Percentiles rank a stretch among this genome's conserved stretches.
phyloP scores from a whole-genome alignment of 2,113 vertebrate genomes.

The Vicugna pacos region DNA sequence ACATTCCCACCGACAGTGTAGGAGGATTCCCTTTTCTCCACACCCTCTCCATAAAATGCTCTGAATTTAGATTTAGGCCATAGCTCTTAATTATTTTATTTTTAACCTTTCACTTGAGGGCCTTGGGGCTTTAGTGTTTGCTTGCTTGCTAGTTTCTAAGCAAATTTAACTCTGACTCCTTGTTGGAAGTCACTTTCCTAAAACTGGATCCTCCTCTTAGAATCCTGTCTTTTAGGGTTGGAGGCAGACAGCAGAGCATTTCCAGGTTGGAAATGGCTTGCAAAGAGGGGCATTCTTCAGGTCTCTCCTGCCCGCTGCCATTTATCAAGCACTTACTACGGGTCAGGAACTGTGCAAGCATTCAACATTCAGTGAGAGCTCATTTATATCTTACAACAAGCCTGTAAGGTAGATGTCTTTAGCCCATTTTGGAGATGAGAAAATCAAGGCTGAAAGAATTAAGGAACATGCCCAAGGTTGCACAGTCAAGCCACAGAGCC shows the following conservation, averaged over 20 bases:
- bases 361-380: background rate
- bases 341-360: background rate
- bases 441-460: background rate
- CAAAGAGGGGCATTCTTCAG: background rate
- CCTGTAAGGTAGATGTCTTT: background rate
- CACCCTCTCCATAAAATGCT: background rate
- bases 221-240: background rate
- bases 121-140: background rate
- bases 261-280: background rate
- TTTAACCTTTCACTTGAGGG: slow-evolving; percentile 43
- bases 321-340: background rate
- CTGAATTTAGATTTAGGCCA: slow-evolving; percentile 1
- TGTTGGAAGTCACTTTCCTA: background rate
- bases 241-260: background rate
- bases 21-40: too few species aligned
- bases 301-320: background rate
- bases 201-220: background rate
- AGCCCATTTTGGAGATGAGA: background rate
- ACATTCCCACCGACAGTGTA: too few species aligned
- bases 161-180: slow-evolving; percentile 1
- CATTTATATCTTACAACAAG: background rate
- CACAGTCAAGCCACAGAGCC: background rate
- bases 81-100: background rate
- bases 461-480: background rate
- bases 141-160: background rate